phyloP scores from a whole-genome alignment of 2,888 invertebrate genomes.

The Apamea crenata region DNA sequence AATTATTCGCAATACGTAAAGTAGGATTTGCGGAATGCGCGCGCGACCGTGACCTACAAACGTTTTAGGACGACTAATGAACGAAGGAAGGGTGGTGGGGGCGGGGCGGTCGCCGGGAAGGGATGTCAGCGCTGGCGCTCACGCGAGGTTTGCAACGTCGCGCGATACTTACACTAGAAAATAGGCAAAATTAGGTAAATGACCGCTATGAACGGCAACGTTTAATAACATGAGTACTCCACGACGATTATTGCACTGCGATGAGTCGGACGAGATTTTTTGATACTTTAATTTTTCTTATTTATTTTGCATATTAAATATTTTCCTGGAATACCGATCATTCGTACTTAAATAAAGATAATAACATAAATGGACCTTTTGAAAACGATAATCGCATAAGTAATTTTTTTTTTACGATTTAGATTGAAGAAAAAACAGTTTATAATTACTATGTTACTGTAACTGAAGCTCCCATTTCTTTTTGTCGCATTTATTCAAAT shows the following conservation, averaged over 20 bases:
- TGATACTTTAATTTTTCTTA: neutral
- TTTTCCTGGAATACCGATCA: neutral
- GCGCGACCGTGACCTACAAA: conserved; percentile 5
- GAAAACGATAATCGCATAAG: neutral
- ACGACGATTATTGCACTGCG: neutral
- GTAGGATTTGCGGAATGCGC: conserved; percentile 14
- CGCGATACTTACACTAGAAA: too few species aligned
- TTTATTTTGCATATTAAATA: conserved; percentile 1
- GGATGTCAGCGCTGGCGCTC: too few species aligned
- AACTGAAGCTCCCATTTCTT: neutral
- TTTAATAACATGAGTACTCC: neutral
- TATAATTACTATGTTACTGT: neutral
- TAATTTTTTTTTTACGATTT: neutral
- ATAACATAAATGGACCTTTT: neutral
- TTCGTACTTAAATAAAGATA: conserved; percentile 3
- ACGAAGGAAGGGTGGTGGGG: too few species aligned
- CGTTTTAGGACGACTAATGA: neutral
- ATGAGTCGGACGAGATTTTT: neutral
- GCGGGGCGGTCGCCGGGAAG: too few species aligned
- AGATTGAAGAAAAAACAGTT: neutral
- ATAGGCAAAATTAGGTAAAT: neutral
- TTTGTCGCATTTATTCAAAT: neutral
- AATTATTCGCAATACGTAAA: neutral
- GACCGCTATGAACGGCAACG: neutral
- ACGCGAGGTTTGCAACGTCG: too few species aligned